phyloP scores from a whole-genome alignment of 92 coral and sea anemone genomes.

The Actinernus sp. region DNA sequence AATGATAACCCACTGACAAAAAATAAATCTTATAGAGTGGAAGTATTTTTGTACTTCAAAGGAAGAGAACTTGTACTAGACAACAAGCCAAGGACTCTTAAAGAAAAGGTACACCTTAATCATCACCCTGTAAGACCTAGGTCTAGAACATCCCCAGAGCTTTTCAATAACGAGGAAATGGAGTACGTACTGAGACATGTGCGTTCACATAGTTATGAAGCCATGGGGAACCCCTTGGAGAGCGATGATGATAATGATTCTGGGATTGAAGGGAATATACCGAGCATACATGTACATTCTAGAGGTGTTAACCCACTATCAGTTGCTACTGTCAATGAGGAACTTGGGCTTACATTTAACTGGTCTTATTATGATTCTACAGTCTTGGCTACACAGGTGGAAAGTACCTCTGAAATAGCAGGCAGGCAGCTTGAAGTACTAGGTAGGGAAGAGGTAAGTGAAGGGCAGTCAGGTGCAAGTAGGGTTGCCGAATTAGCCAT shows the following conservation, averaged over 20 bases:
- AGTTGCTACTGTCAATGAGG: constrained; percentile 17
- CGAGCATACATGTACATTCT: too few relatives aligned
- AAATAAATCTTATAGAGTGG: constrained; percentile 59
- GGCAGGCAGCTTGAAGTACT: constrained; percentile 8
- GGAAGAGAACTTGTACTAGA: constrained; percentile 77
- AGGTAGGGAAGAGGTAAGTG: constrained; percentile 16
- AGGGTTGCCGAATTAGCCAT: not conserved
- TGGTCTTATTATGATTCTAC: constrained; percentile 70
- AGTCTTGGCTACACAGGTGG: not conserved
- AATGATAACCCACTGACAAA: constrained; percentile 71
- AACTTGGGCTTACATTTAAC: constrained; percentile 55
- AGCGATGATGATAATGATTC: constrained; percentile 77
- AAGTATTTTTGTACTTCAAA: constrained; percentile 62
- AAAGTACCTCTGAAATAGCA: not conserved
- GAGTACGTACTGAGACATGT: constrained; percentile 13
- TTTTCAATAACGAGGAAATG: not conserved
- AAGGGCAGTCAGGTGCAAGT: not conserved
- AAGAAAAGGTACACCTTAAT: constrained; percentile 46
- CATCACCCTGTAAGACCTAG: constrained; percentile 51
- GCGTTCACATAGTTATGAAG: constrained; percentile 50
- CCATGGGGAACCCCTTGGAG: not conserved
- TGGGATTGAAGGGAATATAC: constrained; percentile 70
- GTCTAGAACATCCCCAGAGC: constrained; percentile 65
- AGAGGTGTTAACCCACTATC: too few relatives aligned
- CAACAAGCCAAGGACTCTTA: constrained; percentile 58